Evolutionary conservation across 2,888 invertebrate genomes (phyloP).

Genomic region (Oegoconia quadripuncta): DNA sequence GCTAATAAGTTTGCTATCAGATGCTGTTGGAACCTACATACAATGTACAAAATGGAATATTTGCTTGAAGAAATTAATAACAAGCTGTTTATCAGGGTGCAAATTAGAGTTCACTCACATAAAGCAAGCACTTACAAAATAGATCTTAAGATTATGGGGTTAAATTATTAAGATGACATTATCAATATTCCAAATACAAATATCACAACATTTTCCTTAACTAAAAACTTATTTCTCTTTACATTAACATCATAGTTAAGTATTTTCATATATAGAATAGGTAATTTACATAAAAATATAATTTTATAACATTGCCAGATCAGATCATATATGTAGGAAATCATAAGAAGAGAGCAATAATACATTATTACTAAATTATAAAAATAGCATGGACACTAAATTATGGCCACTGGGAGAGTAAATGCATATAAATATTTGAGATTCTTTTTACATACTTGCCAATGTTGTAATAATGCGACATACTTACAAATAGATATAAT

Average conservation of each 20-base stretch:
- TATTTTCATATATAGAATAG: conserved; percentile 51
- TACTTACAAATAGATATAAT: conserved; percentile 5
- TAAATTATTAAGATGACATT: conserved; percentile 10
- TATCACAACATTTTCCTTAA: conserved; percentile 78
- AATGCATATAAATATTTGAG: conserved; percentile 33
- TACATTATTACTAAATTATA: conserved; percentile 37
- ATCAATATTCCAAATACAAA: conserved; percentile 77
- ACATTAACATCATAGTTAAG: conserved; percentile 68
- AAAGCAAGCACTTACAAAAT: not conserved
- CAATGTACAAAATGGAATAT: too few species aligned
- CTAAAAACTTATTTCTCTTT: conserved; percentile 61
- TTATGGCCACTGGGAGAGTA: conserved; percentile 72
- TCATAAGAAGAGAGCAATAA: conserved; percentile 43
- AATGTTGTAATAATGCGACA: conserved; percentile 5
- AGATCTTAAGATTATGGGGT: not conserved
- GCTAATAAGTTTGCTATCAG: too few species aligned
- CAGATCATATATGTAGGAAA: conserved; percentile 29
- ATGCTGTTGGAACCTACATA: too few species aligned
- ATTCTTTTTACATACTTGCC: conserved; percentile 15
- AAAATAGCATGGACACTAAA: conserved; percentile 55
- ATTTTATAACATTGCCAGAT: conserved; percentile 46
- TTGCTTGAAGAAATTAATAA: not conserved
- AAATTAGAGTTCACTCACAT: conserved; percentile 2
- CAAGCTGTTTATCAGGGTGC: not conserved
- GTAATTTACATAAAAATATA: conserved; percentile 46